Conservation (phyloP, 2,113 vertebrate genomes). For the Chunga burmeisteri region DNA sequence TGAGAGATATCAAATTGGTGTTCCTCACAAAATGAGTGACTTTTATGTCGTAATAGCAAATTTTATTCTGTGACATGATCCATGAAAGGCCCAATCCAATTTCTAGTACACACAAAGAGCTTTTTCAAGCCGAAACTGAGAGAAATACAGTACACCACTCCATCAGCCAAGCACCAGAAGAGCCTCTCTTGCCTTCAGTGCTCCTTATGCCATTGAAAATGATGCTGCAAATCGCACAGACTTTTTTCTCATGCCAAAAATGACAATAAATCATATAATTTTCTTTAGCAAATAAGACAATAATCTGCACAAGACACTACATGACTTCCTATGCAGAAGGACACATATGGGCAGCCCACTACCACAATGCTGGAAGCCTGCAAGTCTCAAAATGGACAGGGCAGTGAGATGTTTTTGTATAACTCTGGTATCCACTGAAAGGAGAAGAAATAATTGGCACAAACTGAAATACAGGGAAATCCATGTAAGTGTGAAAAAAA, state of each 20-base stretch:
- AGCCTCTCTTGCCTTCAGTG: not conserved
- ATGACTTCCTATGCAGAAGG: not conserved
- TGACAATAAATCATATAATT: not conserved
- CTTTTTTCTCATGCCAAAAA: not conserved
- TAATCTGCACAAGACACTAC: not conserved
- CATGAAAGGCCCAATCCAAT: not conserved
- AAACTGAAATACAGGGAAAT: not conserved
- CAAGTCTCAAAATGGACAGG: not conserved
- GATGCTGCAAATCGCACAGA: not conserved
- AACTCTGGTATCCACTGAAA: not conserved
- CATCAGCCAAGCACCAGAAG: not conserved
- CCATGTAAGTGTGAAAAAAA: not conserved
- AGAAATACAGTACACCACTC: not conserved
- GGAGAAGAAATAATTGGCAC: not conserved
- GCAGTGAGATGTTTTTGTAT: accelerated
- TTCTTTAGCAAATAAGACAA: not conserved
- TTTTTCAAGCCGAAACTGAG: not conserved
- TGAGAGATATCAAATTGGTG: not conserved
- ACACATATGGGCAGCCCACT: accelerated
- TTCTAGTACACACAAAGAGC: not conserved
- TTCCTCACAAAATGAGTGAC: not conserved
- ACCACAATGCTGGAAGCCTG: accelerated
- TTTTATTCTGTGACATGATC: not conserved
- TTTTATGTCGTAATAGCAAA: not conserved
- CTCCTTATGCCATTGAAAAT: not conserved